These are phyloP conservation scores for Trichonephila clavata DNA, from an alignment of 1,140 invertebrate genomes.

Conservation along the genomic window DNA sequence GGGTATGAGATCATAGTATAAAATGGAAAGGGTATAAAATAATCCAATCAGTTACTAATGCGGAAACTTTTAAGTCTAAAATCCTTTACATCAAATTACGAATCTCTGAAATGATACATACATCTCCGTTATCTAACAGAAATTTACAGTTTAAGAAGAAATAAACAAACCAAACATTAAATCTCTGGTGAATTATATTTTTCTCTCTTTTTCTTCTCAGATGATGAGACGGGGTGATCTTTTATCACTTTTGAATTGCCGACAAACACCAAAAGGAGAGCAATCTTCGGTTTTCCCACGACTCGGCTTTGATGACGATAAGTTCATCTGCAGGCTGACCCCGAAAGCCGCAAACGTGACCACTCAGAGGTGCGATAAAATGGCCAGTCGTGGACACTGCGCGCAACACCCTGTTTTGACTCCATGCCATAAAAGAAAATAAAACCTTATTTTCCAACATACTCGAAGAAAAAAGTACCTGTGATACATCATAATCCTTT, in stretches of 20 bases:
- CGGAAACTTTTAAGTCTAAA: too few species aligned
- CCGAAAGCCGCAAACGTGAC: slow-evolving; percentile 25
- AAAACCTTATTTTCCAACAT: background rate
- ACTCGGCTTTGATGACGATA: background rate
- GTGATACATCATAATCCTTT: background rate
- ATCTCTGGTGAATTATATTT: slow-evolving; percentile 3
- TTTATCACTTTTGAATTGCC: slow-evolving; percentile 28
- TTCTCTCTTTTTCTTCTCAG: background rate
- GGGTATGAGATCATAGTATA: too few species aligned
- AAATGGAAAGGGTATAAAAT: too few species aligned
- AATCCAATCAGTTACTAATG: too few species aligned
- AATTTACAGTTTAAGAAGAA: background rate
- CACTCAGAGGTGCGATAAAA: slow-evolving; percentile 41
- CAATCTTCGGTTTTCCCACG: slow-evolving; percentile 45
- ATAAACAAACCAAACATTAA: background rate
- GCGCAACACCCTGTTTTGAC: background rate
- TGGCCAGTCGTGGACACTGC: slow-evolving; percentile 1
- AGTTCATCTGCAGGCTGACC: background rate
- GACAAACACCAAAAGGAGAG: slow-evolving; percentile 36
- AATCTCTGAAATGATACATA: background rate
- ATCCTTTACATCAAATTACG: background rate
- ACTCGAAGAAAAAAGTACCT: too few species aligned
- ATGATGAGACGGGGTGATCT: background rate
- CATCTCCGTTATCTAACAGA: background rate
- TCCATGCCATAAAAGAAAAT: background rate